Percentiles rank a stretch among this genome's conserved stretches.
phyloP scores from a whole-genome alignment of 2,888 invertebrate species.

The Agapetus fuscipes region DNA sequence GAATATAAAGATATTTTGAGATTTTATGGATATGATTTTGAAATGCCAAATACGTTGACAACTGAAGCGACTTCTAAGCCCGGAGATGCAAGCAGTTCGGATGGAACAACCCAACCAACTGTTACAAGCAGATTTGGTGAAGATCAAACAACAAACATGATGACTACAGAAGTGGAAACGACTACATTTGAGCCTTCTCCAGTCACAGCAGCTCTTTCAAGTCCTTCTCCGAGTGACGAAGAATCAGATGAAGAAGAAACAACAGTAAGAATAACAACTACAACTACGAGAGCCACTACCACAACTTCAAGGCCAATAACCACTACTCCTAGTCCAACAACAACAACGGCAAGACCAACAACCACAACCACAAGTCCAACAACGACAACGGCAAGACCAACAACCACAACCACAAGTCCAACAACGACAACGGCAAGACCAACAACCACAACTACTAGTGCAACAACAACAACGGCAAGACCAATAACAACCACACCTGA shows the following conservation, averaged over 20 bases:
- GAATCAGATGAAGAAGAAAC: too few relatives aligned
- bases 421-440: constrained; percentile 20
- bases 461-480: constrained; percentile 18
- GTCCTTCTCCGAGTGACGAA: too few relatives aligned
- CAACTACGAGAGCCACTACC: constrained; percentile 20
- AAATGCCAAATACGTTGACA: constrained; percentile 28
- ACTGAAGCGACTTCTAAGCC: constrained; percentile 13
- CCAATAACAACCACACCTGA: constrained; percentile 13
- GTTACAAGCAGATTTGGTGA: constrained; percentile 6
- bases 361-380: constrained; percentile 20
- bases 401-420: constrained; percentile 20
- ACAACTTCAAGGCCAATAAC: constrained; percentile 16
- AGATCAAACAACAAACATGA: too few relatives aligned
- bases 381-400: constrained; percentile 18
- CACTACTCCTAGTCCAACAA: constrained; percentile 20
- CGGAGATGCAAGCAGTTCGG: constrained; percentile 22
- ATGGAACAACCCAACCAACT: constrained; percentile 20
- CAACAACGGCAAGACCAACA: constrained; percentile 19
- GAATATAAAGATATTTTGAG: constrained; percentile 62
- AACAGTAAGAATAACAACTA: constrained; percentile 4
- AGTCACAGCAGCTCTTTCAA: too few relatives aligned
- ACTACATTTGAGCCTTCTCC: too few relatives aligned
- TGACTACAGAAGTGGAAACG: too few relatives aligned
- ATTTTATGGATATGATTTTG: constrained; percentile 75
- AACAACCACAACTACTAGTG: constrained; percentile 23